Evolutionary conservation across 2,797 vertebrate genomes (phyloP).

Genomic region (Pelobates cultripes): DNA sequence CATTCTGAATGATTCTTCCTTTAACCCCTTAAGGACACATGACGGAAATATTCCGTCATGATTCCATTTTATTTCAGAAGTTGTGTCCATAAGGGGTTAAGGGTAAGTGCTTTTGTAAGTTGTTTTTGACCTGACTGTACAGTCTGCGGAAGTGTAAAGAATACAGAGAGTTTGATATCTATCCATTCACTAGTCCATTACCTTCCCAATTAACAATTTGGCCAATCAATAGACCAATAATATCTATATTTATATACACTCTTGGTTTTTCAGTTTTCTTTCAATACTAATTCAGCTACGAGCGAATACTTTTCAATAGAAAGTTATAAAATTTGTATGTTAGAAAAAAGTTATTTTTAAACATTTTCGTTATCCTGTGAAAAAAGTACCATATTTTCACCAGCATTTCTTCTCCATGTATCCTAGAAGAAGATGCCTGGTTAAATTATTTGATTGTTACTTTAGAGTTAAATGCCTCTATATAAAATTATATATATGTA

Average conservation of each 20-base stretch:
- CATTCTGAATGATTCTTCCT: too few species aligned
- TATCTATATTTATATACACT: neutral
- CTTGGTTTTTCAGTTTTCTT: neutral
- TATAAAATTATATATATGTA: constrained; percentile 48
- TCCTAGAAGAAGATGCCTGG: constrained; percentile 25
- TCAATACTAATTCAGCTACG: neutral
- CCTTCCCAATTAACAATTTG: neutral
- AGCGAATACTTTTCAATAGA: neutral
- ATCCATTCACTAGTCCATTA: too few species aligned
- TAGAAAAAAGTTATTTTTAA: constrained; percentile 20
- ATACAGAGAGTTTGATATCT: too few species aligned
- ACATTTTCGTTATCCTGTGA: neutral
- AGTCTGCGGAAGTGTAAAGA: too few species aligned
- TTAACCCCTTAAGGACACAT: too few species aligned
- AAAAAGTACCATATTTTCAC: neutral
- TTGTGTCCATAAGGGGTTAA: too few species aligned
- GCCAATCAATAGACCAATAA: constrained; percentile 4
- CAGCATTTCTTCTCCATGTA: constrained; percentile 29
- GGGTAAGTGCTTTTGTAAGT: too few species aligned
- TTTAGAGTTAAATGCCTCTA: constrained; percentile 40
- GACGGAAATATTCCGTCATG: too few species aligned
- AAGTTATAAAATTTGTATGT: neutral
- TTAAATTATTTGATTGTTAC: constrained; percentile 51
- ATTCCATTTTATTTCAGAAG: too few species aligned
- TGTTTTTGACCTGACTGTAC: too few species aligned